phyloP scores from a whole-genome alignment of 2,113 vertebrate genomes.

The Charina bottae region DNA sequence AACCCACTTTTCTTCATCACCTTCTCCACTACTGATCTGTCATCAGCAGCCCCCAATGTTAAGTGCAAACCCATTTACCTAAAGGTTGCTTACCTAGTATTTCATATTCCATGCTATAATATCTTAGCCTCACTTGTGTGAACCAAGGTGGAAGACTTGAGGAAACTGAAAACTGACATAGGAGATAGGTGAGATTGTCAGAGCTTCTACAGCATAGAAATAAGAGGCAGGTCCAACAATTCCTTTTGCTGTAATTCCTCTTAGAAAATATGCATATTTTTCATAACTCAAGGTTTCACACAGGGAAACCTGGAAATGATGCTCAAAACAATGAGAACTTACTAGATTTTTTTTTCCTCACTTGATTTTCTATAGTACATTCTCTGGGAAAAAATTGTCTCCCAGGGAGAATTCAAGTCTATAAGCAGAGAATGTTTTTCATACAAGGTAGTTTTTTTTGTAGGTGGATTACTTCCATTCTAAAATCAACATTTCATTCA shows the following conservation, averaged over 20 bases:
- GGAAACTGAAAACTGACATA: not conserved
- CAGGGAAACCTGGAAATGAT: not conserved
- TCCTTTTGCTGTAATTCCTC: not conserved
- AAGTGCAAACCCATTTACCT: not conserved
- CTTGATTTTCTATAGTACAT: not conserved
- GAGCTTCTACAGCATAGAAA: not conserved
- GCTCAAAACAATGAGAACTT: not conserved
- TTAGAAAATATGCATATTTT: not conserved
- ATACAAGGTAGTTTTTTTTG: not conserved
- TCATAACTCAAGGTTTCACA: not conserved
- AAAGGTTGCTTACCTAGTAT: not conserved
- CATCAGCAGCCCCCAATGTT: not conserved
- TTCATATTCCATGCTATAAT: not conserved
- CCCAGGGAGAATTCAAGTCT: not conserved
- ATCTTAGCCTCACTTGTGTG: not conserved
- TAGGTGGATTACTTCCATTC: slow-evolving; percentile 14
- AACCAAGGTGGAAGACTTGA: not conserved
- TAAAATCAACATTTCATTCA: slow-evolving; percentile 17
- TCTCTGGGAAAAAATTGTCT: not conserved
- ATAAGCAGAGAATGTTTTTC: not conserved
- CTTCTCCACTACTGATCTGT: not conserved
- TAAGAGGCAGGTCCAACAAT: not conserved
- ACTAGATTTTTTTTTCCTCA: not conserved
- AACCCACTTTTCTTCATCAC: not conserved
- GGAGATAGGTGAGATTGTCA: not conserved